Conservation (phyloP, 2,113 vertebrate species). For the Pantherophis guttatus region DNA sequence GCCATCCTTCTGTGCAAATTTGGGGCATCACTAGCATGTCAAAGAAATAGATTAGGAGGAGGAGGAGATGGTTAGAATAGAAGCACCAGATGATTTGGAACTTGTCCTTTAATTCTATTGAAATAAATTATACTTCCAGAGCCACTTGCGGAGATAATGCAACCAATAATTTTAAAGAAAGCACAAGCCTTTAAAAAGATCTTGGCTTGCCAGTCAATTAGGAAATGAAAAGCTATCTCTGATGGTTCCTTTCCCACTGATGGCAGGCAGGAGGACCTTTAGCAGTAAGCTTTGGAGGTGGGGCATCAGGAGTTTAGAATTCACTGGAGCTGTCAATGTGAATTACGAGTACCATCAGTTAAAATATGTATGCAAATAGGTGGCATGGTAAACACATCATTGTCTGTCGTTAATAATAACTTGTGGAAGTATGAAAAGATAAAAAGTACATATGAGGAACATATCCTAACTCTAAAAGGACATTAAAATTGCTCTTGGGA, state of each 20-base stretch:
- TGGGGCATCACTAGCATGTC: neutral
- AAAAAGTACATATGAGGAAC: neutral
- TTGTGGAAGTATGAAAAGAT: neutral
- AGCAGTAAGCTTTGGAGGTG: neutral
- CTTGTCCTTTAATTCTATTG: slow-evolving; percentile 6
- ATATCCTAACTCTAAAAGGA: neutral
- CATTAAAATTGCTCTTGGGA: neutral
- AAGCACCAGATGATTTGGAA: neutral
- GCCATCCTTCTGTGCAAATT: slow-evolving; percentile 2
- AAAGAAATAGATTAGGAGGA: slow-evolving; percentile 5
- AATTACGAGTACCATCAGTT: neutral
- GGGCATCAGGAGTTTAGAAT: neutral
- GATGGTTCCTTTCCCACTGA: neutral
- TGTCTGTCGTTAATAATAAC: neutral
- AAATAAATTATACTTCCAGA: neutral
- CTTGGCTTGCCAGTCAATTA: neutral
- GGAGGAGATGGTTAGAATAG: too few relatives aligned
- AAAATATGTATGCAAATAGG: neutral
- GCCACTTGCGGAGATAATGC: neutral
- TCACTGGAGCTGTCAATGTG: neutral
- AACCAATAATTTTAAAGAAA: neutral
- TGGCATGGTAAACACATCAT: neutral
- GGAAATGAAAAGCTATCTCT: neutral
- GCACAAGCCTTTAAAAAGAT: neutral
- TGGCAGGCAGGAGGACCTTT: neutral